Conservation (phyloP, 2,888 invertebrate species). For the Callinectes sapidus region DNA sequence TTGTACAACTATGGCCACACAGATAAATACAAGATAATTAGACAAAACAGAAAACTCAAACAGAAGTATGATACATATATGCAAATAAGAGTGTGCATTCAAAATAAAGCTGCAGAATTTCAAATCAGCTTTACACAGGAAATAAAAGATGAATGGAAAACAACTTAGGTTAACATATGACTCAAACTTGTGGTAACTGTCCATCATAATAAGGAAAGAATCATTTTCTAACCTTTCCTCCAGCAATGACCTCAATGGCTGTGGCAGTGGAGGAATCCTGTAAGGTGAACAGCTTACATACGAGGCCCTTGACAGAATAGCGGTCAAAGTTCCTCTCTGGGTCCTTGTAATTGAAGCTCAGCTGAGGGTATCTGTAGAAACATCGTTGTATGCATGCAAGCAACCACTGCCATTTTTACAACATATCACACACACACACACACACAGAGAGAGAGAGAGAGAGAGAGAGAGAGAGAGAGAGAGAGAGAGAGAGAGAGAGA, state of each 20-base stretch:
- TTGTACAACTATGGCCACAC: conserved; percentile 85
- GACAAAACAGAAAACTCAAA: neutral
- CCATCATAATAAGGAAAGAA: neutral
- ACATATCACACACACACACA: too few species aligned
- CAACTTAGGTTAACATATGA: too few species aligned
- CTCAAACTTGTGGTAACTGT: neutral
- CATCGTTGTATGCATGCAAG: too few species aligned
- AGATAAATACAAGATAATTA: neutral
- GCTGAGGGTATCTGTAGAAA: conserved; percentile 74
- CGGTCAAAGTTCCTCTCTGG: conserved; percentile 86
- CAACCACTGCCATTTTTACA: too few species aligned
- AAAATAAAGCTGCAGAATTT: neutral
- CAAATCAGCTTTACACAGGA: too few species aligned
- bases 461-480: too few species aligned
- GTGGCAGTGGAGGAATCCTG: conserved; percentile 83
- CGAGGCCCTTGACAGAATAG: conserved; percentile 83
- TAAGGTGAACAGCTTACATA: conserved; percentile 87
- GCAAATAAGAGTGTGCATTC: neutral
- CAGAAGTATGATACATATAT: neutral
- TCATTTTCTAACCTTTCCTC: conserved; percentile 83
- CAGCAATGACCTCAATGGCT: conserved; percentile 91
- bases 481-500: too few species aligned
- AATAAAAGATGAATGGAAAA: too few species aligned
- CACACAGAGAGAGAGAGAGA: too few species aligned
- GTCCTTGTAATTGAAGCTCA: conserved; percentile 85